Base-by-base conservation (phyloP, 1,140 invertebrate species). In the Zaprionus kolodkinae region DNA sequence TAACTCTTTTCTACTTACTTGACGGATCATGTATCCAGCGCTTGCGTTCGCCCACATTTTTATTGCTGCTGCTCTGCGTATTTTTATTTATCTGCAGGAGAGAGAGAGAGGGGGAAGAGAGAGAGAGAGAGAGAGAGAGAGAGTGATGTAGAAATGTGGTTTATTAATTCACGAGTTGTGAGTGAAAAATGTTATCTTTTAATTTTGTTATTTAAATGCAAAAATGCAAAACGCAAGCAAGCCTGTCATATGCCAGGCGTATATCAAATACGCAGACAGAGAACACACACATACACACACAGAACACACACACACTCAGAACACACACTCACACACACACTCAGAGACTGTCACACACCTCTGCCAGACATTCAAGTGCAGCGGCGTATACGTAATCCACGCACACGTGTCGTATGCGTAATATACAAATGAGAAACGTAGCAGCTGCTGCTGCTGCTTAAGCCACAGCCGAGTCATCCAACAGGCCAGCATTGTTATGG, bases 11-110 rank as follows among this genome's bases (percentile, higher is more conserved):
- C 7, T 74, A 95, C 95, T 96, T 92, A 96, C 96, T 96, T 87
- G 95, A 95, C 5, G 95, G 96, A 92, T 96, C 95, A 82, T 96
- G 95, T 86, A 96, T 96, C 95, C 95, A 96, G 91, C 94, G 93
- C 81, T 96, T 96, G 59, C 76, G 91, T 61, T 92, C 84, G 27
- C 92, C 95, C 94, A 87, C 50, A 69, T 89, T 85, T 67, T 89
- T 88, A 52, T 71, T 87, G 67, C 40, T 87, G 67, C 40, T 75
- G 66, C 33, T 72, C 61, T 91, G 88, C 57, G 85, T 86, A 38
- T 91, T 91, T 81, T 83, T 91, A 72, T 91, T 91, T 63, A 91
- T 91, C 89, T 91, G 71, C 15, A 40, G 25, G 54, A 61, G 36
- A 54, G 36, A 60, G 21, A 76, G 36, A 48, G 15, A 54, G 56